A percentile compares a stretch with the other conserved stretches of the same genome.
Conservation (phyloP, 1,140 invertebrate species). For the Melipona quadrifasciata region DNA sequence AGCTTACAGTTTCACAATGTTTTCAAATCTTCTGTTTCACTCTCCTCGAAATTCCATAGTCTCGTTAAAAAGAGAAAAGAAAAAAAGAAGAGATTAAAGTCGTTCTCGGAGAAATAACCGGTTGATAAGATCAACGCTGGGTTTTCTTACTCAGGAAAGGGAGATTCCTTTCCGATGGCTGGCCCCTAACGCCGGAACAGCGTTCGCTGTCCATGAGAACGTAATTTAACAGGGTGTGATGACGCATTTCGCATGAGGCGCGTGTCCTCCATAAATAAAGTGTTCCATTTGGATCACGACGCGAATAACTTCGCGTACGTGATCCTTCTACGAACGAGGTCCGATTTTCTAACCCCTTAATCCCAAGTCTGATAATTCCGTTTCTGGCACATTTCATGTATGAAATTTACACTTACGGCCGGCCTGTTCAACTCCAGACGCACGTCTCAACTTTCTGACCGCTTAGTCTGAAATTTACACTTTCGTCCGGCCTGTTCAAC, state of each 20-base stretch:
- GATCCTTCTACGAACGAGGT: slow-evolving; percentile 31
- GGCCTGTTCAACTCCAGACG: neutral
- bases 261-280: slow-evolving; percentile 30
- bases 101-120: neutral
- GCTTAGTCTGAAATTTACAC: slow-evolving; percentile 8
- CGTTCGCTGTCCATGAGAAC: neutral
- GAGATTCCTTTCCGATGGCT: slow-evolving; percentile 10
- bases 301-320: slow-evolving; percentile 43
- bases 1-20: too few species aligned
- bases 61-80: accelerated
- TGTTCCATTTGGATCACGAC: slow-evolving; percentile 20
- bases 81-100: neutral
- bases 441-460: neutral
- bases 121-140: neutral
- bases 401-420: neutral
- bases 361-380: slow-evolving; percentile 11
- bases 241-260: slow-evolving; percentile 40
- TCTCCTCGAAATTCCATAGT: neutral
- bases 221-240: slow-evolving; percentile 29
- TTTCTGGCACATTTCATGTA: neutral
- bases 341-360: slow-evolving; percentile 6
- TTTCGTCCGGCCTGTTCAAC: neutral
- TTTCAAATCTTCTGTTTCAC: neutral
- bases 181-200: neutral
- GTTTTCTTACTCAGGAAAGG: too few species aligned